Percentiles rank a stretch among this genome's conserved stretches.
Conservation (phyloP, 2,888 invertebrate genomes). For the Endomychus coccineus region DNA sequence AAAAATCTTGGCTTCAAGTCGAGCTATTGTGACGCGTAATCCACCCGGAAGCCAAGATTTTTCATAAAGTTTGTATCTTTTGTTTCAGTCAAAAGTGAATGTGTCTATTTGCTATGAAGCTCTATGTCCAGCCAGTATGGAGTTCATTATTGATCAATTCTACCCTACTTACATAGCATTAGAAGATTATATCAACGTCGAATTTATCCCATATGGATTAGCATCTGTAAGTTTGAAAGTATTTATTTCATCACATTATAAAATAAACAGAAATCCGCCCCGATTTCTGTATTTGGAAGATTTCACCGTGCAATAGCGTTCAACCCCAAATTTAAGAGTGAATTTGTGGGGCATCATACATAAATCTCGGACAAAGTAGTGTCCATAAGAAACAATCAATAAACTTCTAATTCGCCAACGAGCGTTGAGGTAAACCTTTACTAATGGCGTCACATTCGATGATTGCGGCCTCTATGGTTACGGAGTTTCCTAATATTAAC, state of each 20-base stretch:
- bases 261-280: not conserved
- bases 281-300: too few species aligned
- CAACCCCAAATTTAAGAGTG: too few species aligned
- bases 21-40: too few species aligned
- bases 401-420: too few species aligned
- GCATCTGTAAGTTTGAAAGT: slow-evolving; percentile 42
- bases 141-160: slow-evolving; percentile 45
- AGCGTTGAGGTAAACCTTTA: too few species aligned
- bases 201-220: slow-evolving; percentile 48
- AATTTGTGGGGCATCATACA: too few species aligned
- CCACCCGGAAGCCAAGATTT: not conserved
- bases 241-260: not conserved
- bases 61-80: not conserved
- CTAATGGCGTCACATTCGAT: too few species aligned
- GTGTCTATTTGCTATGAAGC: slow-evolving; percentile 51
- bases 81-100: slow-evolving; percentile 23
- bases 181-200: slow-evolving; percentile 37
- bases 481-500: too few species aligned
- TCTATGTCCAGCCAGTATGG: slow-evolving; percentile 48
- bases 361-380: not conserved
- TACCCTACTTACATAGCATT: slow-evolving; percentile 39
- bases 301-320: too few species aligned
- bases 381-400: not conserved
- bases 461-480: too few species aligned
- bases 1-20: too few species aligned